A percentile compares a stretch with the other conserved stretches of the same genome.
Conservation (phyloP, 2,113 vertebrate genomes). For the Campylomormyrus tamandua region DNA sequence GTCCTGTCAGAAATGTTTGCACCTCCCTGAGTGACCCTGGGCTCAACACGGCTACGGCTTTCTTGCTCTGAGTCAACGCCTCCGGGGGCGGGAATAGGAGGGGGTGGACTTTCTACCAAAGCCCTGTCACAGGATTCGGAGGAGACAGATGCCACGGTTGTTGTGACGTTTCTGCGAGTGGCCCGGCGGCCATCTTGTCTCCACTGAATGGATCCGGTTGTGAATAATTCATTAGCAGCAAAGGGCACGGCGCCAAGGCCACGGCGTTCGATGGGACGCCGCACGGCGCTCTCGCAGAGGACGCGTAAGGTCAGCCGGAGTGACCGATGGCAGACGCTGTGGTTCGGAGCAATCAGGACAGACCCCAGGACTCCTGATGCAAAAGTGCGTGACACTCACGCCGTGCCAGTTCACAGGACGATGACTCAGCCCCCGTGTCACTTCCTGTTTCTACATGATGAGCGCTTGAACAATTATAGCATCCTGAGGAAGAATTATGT, state of each 20-base stretch:
- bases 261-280: slow-evolving; percentile 47
- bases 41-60: not conserved
- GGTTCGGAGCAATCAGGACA: no score
- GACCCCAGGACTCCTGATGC: not conserved
- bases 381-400: not conserved
- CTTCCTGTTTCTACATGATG: not conserved
- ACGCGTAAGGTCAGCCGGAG: not conserved
- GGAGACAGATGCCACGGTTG: not conserved
- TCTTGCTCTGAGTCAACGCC: not conserved
- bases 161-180: not conserved
- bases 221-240: slow-evolving; percentile 61
- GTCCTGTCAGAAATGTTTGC: not conserved
- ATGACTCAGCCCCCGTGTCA: not conserved
- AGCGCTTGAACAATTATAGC: not conserved
- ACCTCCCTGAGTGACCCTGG: not conserved
- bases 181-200: slow-evolving; percentile 27
- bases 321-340: no score
- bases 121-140: no score
- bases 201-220: slow-evolving; percentile 43
- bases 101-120: not conserved
- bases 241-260: slow-evolving; percentile 38
- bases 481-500: not conserved
- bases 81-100: not conserved
- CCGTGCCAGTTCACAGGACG: not conserved
- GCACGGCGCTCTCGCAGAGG: not conserved